phyloP scores from a whole-genome alignment of 1,140 invertebrate species.

The Pristionchus pacificus region DNA sequence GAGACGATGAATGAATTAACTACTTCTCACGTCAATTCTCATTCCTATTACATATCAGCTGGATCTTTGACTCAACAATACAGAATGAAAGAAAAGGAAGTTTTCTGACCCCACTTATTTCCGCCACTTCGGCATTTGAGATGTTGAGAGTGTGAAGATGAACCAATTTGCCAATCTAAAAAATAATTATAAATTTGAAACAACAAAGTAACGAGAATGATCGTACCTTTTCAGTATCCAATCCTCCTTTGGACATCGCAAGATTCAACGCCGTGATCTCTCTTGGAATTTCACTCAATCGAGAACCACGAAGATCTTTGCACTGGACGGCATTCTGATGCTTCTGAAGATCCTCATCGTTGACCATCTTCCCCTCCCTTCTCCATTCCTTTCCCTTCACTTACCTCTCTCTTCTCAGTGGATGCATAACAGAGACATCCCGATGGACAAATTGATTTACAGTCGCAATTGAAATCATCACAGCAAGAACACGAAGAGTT shows the following conservation, averaged over 20 bases:
- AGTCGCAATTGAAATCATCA: neutral
- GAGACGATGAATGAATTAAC: too few relatives aligned
- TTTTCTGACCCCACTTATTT: neutral
- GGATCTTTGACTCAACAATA: too few relatives aligned
- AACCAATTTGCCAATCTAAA: neutral
- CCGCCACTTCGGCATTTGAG: neutral
- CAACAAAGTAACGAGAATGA: too few relatives aligned
- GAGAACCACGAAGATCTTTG: neutral
- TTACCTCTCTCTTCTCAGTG: neutral
- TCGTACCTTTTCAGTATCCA: too few relatives aligned
- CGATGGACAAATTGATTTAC: neutral
- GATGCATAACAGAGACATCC: neutral
- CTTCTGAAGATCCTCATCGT: neutral
- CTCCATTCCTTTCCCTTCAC: too few relatives aligned
- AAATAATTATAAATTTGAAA: too few relatives aligned
- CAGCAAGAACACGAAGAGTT: neutral
- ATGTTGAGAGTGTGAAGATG: neutral
- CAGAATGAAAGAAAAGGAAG: neutral
- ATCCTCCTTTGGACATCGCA: neutral
- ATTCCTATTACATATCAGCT: too few relatives aligned
- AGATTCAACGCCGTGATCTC: neutral
- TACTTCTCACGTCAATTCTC: too few relatives aligned
- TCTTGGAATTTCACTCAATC: neutral
- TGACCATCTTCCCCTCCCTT: too few relatives aligned
- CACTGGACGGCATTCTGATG: neutral